Percentiles rank a stretch among this genome's conserved stretches.
Conservation (phyloP, 2,113 vertebrate genomes). For the Polyodon spathula region DNA sequence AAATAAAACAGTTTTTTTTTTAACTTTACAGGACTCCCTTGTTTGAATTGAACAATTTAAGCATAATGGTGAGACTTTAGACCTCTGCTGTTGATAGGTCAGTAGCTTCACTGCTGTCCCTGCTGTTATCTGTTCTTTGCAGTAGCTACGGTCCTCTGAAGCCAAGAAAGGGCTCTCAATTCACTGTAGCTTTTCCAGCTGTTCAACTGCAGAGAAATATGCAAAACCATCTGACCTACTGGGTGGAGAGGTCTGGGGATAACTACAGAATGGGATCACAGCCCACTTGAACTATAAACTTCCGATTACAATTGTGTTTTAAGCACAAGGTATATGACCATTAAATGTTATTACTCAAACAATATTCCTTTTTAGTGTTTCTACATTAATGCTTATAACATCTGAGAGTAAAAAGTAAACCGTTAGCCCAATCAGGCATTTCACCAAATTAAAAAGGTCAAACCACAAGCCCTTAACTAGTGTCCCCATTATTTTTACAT, state of each 20-base stretch:
- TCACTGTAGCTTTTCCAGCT: background rate
- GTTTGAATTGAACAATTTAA: constrained; percentile 31
- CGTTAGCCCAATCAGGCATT: constrained; percentile 23
- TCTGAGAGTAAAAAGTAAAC: constrained; percentile 9
- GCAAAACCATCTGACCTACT: background rate
- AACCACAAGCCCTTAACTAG: constrained; percentile 55
- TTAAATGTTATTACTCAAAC: background rate
- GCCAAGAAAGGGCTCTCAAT: background rate
- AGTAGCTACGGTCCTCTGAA: constrained; percentile 3
- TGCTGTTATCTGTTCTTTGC: background rate
- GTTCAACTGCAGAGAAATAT: background rate
- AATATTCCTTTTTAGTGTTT: background rate
- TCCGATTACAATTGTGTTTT: background rate
- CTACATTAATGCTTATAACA: background rate
- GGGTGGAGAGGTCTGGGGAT: background rate
- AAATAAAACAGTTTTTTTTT: constrained; percentile 61
- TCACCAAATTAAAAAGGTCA: constrained; percentile 31
- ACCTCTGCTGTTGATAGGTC: background rate
- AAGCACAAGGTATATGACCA: background rate
- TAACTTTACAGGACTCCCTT: constrained; percentile 27
- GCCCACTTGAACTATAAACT: background rate
- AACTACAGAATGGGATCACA: background rate
- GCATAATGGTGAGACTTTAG: constrained; percentile 17
- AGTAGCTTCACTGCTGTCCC: background rate
- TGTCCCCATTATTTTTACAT: constrained; percentile 33